Conservation (phyloP, 2,888 invertebrate genomes). For the Hirtodrosophila histrioides region DNA sequence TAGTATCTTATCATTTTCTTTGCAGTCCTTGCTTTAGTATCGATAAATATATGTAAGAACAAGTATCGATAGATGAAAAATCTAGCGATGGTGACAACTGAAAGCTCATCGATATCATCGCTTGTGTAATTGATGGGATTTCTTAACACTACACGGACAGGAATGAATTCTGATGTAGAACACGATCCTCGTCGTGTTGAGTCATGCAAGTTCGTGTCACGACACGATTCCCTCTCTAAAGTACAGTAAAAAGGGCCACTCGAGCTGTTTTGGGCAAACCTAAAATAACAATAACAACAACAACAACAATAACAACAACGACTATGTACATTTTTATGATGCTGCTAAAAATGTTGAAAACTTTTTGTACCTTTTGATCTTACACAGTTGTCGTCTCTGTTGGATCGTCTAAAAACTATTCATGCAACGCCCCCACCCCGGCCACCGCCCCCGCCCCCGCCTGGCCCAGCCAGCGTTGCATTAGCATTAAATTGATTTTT, state of each 20-base stretch:
- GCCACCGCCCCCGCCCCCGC: slow-evolving; percentile 1
- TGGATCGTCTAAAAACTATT: slow-evolving; percentile 34
- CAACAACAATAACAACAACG: slow-evolving; percentile 7
- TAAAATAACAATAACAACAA: slow-evolving; percentile 52
- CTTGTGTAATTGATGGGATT: too few species aligned
- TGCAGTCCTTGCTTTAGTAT: too few species aligned
- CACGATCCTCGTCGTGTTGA: too few species aligned
- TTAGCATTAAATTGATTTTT: slow-evolving; percentile 70
- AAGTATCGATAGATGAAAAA: too few species aligned
- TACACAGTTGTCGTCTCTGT: slow-evolving; percentile 62
- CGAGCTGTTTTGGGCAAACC: slow-evolving; percentile 47
- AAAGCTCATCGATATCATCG: too few species aligned
- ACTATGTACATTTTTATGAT: slow-evolving; percentile 64
- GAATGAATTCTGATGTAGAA: too few species aligned
- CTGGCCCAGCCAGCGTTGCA: slow-evolving; percentile 28
- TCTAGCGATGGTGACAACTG: too few species aligned
- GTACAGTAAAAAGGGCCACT: slow-evolving; percentile 52
- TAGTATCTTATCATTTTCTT: too few species aligned
- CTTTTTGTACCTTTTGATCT: slow-evolving; percentile 50
- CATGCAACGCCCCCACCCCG: slow-evolving; percentile 34
- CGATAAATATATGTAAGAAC: too few species aligned
- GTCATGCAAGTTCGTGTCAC: too few species aligned
- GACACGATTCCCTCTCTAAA: not conserved
- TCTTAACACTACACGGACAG: too few species aligned
- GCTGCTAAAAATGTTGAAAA: slow-evolving; percentile 60